Conservation (phyloP, 2,797 vertebrate species). For the Melanotaenia nigrans region DNA sequence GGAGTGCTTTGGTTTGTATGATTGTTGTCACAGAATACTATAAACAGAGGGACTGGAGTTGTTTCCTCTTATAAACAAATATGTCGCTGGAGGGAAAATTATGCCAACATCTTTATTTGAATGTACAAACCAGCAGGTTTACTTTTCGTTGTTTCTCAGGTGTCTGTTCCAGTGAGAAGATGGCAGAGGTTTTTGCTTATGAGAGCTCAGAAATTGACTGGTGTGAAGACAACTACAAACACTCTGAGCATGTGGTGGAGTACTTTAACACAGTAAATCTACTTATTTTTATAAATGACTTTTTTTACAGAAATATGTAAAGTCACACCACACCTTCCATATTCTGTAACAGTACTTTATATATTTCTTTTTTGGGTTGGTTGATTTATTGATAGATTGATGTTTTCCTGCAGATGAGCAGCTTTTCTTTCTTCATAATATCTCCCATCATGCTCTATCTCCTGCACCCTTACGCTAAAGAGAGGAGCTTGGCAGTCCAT, state of each 20-base stretch:
- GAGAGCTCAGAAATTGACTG: conserved; percentile 95
- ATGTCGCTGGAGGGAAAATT: neutral
- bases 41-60: neutral
- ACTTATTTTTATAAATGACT: neutral
- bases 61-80: conserved; percentile 42
- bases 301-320: neutral
- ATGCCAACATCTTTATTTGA: conserved; percentile 14
- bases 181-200: conserved; percentile 89
- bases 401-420: conserved; percentile 87
- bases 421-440: conserved; percentile 88
- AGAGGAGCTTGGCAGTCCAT: conserved; percentile 82
- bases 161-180: conserved; percentile 70
- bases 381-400: neutral
- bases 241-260: conserved; percentile 89
- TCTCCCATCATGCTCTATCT: conserved; percentile 90
- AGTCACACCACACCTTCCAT: neutral
- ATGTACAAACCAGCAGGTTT: conserved; percentile 1
- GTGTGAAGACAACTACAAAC: conserved; percentile 93
- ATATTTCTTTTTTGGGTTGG: rapidly evolving
- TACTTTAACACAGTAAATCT: conserved; percentile 94
- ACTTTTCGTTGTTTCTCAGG: conserved; percentile 55
- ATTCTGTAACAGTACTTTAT: neutral
- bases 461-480: conserved; percentile 86
- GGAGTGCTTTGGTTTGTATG: too few species aligned
- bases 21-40: neutral